Evolutionary conservation across 2,888 invertebrate genomes (phyloP).

Genomic region (Ecliptopera silaceata): DNA sequence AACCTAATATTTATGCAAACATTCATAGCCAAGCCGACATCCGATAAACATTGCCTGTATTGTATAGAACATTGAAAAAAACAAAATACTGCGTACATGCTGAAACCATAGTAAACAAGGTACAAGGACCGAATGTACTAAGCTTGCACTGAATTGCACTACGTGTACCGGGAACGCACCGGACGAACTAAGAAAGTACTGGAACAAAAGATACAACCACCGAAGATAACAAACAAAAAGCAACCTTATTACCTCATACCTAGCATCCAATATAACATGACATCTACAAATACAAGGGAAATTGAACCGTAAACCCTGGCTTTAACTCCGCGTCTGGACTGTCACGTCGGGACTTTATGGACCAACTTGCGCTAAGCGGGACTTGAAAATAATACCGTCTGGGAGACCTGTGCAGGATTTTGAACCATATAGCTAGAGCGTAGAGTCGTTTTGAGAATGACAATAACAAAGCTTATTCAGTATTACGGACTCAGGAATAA

Average conservation of each 20-base stretch:
- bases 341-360: conserved; percentile 1
- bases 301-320: background rate
- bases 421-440: background rate
- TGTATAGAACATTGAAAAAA: background rate
- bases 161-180: conserved; percentile 15
- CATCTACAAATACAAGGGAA: background rate
- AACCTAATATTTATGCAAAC: too few species aligned
- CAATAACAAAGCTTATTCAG: too few species aligned
- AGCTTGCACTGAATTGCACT: conserved; percentile 19
- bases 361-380: conserved; percentile 10
- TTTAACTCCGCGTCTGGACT: background rate
- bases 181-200: background rate
- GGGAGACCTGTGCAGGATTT: conserved; percentile 1
- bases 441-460: too few species aligned
- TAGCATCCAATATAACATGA: background rate
- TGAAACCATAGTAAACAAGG: background rate
- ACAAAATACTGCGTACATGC: background rate
- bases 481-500: background rate
- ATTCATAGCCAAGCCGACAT: too few species aligned
- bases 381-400: background rate
- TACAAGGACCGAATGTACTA: conserved; percentile 15
- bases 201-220: background rate
- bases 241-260: background rate
- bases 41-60: background rate
- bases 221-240: background rate